Conservation (phyloP, 2,888 invertebrate genomes). For the Geotrupes spiniger region DNA sequence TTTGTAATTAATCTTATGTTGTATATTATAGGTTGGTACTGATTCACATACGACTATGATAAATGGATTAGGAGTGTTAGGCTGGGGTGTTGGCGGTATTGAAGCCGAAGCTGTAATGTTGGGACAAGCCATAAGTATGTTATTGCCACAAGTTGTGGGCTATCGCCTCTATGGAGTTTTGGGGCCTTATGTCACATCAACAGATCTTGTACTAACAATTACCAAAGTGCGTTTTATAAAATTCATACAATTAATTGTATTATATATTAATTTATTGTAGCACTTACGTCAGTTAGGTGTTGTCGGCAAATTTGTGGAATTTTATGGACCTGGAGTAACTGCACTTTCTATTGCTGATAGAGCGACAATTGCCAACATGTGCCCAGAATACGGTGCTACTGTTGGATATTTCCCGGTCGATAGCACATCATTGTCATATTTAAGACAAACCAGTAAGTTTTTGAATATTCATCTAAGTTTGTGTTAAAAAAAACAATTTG, state of each 20-base stretch:
- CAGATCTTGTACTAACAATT: constrained; percentile 94
- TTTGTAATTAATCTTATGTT: neutral
- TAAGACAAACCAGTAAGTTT: constrained; percentile 74
- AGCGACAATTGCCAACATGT: constrained; percentile 98
- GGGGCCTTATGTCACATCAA: constrained; percentile 84
- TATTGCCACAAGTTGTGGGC: constrained; percentile 93
- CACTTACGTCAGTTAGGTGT: constrained; percentile 89
- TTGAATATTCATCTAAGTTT: neutral
- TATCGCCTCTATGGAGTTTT: constrained; percentile 83
- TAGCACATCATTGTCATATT: constrained; percentile 73
- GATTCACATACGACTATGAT: constrained; percentile 99
- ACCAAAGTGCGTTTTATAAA: constrained; percentile 82
- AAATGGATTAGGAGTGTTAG: constrained; percentile 92
- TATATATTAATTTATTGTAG: constrained; percentile 26
- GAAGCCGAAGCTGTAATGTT: constrained; percentile 99
- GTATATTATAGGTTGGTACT: constrained; percentile 71
- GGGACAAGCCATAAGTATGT: constrained; percentile 96
- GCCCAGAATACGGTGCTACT: constrained; percentile 97
- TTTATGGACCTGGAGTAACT: constrained; percentile 91
- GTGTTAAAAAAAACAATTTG: constrained; percentile 4
- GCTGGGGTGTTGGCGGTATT: constrained; percentile 96
- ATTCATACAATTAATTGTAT: neutral
- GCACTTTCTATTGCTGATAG: constrained; percentile 93
- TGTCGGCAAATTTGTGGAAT: constrained; percentile 98
- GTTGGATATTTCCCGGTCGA: constrained; percentile 95